Percentiles rank a stretch among this genome's conserved stretches.
These are phyloP conservation scores for Telenomus remus DNA, from an alignment of 1,140 invertebrate genomes.

Conservation along the genomic window DNA sequence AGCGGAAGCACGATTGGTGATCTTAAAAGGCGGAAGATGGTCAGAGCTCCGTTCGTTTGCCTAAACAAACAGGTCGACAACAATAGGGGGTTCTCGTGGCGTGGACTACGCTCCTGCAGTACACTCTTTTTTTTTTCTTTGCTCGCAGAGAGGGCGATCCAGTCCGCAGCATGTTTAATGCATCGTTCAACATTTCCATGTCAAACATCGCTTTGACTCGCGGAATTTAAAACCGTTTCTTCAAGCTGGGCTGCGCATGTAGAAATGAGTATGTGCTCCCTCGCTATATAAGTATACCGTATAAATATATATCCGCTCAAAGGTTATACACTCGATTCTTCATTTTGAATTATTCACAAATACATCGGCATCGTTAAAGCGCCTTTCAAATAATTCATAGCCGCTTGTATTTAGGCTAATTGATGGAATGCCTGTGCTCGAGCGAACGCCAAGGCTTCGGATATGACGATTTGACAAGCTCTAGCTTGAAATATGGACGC, in stretches of 20 bases:
- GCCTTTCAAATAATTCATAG: constrained; percentile 2
- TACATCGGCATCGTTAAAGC: constrained; percentile 25
- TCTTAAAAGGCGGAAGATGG: constrained; percentile 54
- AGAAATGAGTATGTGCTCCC: constrained; percentile 33
- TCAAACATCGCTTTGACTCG: constrained; percentile 76
- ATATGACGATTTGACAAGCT: constrained; percentile 18
- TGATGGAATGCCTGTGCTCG: constrained; percentile 2
- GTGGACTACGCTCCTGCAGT: constrained; percentile 52
- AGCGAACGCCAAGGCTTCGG: not conserved
- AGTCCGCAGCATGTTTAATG: constrained; percentile 73
- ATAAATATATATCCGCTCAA: constrained; percentile 46
- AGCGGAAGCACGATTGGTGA: constrained; percentile 43
- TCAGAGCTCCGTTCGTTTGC: constrained; percentile 65
- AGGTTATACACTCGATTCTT: constrained; percentile 33
- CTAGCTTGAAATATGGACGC: constrained; percentile 26
- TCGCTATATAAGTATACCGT: constrained; percentile 42
- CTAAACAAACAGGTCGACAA: constrained; percentile 71
- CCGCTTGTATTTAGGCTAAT: constrained; percentile 15
- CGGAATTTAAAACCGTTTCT: constrained; percentile 73
- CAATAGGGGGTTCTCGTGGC: constrained; percentile 56
- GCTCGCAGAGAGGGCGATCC: constrained; percentile 48
- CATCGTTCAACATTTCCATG: constrained; percentile 75
- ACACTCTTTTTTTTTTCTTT: constrained; percentile 49
- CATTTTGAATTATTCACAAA: constrained; percentile 49
- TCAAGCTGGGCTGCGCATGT: constrained; percentile 42